Evolutionary conservation across 2,113 vertebrate species (phyloP), one percentile per base, ranked within the genome.

Genomic region (Synodontis membranacea): DNA sequence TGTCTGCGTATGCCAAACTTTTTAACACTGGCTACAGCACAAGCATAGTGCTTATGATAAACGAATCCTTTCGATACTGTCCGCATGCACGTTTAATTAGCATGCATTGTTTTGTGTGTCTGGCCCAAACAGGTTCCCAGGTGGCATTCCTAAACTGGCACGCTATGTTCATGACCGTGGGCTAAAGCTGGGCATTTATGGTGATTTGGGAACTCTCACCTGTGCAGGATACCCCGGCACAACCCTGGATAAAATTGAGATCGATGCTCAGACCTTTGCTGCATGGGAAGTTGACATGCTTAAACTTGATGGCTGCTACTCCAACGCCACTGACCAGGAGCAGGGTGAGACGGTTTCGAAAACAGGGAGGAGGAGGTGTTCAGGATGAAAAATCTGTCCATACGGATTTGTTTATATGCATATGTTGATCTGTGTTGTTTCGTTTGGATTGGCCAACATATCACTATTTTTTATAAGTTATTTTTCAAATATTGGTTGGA

Each of bases 281-380:
- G 92, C 95, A 0, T 99, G 98, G 98, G 96, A 93, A n/a, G 95
- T 99, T 89, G 97, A 99, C 88, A 98, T 99, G 97, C 91, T 99
- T 5, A 99, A 99, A 90, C 92, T 95, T 86, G 98, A 99, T 1
- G 97, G 97, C 17, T 99, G 98, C 90, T 98, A 95, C 86, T 99
- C 98, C 0, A 95, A 95, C 0, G 46, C 78, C 5, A 25, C 76
- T 0, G 94, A 95, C 1, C 96, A 97, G 76, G 96, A 93, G 0
- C 0, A 86, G 84, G 98, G 98, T 98, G 80, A 90, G 5, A 46
- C 4, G 8, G 56, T 23, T 5, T 1, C n/a, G 6, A 5, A 54
- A 7, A 9, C 21, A 5, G 10, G 68, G 21, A 42, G 34, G 17
- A 17, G 19, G 37, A 25, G 66, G 66, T 34, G 1, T 39, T 37